These are phyloP conservation scores for Sebastes matsubarae DNA, from an alignment of 2,797 vertebrate genomes.

Conservation along the genomic window DNA sequence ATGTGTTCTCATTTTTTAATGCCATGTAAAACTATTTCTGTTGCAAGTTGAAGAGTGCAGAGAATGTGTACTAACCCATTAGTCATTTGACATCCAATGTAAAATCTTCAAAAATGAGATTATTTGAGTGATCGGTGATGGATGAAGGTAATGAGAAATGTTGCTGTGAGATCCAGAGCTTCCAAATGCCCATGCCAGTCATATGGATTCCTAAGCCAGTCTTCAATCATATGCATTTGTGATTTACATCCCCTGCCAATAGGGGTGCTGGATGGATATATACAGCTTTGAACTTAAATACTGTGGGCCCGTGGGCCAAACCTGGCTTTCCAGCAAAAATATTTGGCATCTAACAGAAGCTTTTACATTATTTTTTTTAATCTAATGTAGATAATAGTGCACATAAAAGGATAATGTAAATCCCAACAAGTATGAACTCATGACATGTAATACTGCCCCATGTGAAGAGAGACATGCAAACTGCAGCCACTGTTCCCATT, in stretches of 20 bases:
- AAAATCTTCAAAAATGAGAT: too few species aligned
- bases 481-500: not conserved
- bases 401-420: not conserved
- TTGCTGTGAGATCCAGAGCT: not conserved
- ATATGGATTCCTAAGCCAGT: not conserved
- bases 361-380: not conserved
- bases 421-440: not conserved
- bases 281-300: too few species aligned
- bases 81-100: too few species aligned
- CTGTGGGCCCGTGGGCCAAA: too few species aligned
- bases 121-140: too few species aligned
- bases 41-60: not conserved
- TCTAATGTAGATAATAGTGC: not conserved
- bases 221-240: not conserved
- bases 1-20: slow-evolving; percentile 3
- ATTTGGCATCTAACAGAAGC: too few species aligned
- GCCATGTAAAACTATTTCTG: not conserved
- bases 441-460: not conserved
- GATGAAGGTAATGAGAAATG: not conserved
- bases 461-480: not conserved
- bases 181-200: not conserved
- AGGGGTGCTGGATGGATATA: too few species aligned
- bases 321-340: too few species aligned
- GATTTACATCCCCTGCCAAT: not conserved
- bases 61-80: too few species aligned